Conservation (phyloP, 2,797 vertebrate genomes). For the Pipistrellus kuhlii region DNA sequence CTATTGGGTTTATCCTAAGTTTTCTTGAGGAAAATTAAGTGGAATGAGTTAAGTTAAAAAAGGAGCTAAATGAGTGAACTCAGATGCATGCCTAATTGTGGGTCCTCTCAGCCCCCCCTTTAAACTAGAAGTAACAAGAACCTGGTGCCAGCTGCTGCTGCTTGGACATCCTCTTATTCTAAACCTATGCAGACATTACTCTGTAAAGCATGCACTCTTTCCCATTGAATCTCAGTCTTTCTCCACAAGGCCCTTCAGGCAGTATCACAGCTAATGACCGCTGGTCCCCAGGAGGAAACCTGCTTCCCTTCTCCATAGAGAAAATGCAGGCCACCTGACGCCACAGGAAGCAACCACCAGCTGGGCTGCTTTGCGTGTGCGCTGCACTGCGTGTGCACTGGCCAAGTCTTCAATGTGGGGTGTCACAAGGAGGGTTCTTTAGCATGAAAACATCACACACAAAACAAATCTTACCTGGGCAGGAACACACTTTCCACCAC, state of each 20-base stretch:
- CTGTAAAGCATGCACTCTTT: background rate
- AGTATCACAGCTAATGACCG: background rate
- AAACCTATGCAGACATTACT: background rate
- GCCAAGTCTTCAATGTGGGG: background rate
- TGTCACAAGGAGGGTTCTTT: background rate
- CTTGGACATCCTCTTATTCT: background rate
- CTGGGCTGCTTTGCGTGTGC: background rate
- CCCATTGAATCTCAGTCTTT: background rate
- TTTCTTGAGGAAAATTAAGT: slow-evolving; percentile 8
- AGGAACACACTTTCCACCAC: slow-evolving; percentile 99
- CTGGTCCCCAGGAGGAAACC: background rate
- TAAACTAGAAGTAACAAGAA: background rate
- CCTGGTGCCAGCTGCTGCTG: background rate
- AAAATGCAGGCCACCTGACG: background rate
- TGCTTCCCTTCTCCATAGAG: background rate
- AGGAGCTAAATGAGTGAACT: background rate
- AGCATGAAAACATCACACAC: background rate
- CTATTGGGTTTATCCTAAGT: background rate
- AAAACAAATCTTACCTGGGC: slow-evolving; percentile 91
- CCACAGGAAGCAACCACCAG: background rate
- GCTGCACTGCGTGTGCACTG: no score
- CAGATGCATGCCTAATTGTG: background rate
- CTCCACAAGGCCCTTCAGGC: background rate
- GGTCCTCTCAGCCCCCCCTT: background rate
- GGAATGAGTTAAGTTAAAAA: background rate